Base-by-base conservation (phyloP, 2,797 vertebrate species). In the Hozukius guyotensis region DNA sequence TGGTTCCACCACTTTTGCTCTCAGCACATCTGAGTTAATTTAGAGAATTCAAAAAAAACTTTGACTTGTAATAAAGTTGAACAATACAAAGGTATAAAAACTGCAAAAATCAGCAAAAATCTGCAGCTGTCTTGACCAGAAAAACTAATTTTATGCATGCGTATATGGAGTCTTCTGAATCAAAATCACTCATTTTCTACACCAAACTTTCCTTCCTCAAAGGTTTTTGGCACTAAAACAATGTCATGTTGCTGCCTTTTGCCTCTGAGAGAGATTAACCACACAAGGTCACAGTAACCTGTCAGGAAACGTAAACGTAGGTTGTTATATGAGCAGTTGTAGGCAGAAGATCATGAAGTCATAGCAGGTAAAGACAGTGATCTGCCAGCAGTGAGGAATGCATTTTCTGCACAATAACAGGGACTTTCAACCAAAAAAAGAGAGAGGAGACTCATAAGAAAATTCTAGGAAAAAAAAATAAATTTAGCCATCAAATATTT, bases 111-210 rank as follows among this genome's bases (percentile, higher is more conserved):
- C 38, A 42, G 34, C 11, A 36, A 42, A 13, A 42, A 42, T 42
- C 13, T 42, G 38, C 38, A 42, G 42, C 42, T 46, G 14, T 42
- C 38, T 42, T 42, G 38, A 42, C 38, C 38, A 42, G 14, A 42
- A 42, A 38, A 42, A 42, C 16, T 0, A 18, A 8, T 46, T 18
- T 1, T 0, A 46, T 38, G 36, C 14, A 0, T 6, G 0, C 0
- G 38, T 38, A 42, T 16, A 42, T 42, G 38, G 38, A 6, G 38
- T 42, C 38, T 42, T 14, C 38, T 42, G 38, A 42, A 0, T 42
- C 38, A 42, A 16, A 42, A 42, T 42, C 13, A 42, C 38, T 1
- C 0, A 42, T 42, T 42, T 42, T 42, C 38, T 42, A 42, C 38
- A 42, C 38, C 38, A 42, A 42, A 42, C 5, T 46, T 0, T 18